Evolutionary conservation across 2,888 invertebrate species (phyloP).

Genomic region (Caenorhabditis angaria): DNA sequence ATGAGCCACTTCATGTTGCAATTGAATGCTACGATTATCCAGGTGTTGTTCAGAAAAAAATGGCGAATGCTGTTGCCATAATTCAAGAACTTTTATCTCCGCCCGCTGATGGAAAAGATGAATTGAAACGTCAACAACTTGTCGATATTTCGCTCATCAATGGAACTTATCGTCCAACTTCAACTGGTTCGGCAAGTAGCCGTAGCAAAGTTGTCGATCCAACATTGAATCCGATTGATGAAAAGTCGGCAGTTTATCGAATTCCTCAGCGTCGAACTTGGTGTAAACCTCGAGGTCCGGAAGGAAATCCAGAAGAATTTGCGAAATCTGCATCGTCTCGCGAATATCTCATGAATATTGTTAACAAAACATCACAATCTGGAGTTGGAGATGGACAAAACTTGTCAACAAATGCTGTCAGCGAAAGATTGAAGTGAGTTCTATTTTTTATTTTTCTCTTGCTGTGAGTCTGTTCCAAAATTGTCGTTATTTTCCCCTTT

Average conservation of each 20-base stretch:
- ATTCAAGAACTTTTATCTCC: slow-evolving; percentile 31
- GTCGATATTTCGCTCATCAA: slow-evolving; percentile 45
- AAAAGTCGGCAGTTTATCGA: slow-evolving; percentile 12
- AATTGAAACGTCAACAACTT: slow-evolving; percentile 39
- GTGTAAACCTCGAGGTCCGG: slow-evolving; percentile 37
- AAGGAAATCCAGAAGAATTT: slow-evolving; percentile 22
- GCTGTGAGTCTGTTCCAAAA: background rate
- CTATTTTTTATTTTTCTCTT: background rate
- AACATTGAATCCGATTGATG: slow-evolving; percentile 22
- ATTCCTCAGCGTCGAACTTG: slow-evolving; percentile 34
- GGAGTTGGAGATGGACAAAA: background rate
- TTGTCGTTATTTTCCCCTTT: background rate
- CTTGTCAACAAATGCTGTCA: slow-evolving; percentile 18
- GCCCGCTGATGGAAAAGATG: slow-evolving; percentile 42
- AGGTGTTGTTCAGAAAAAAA: slow-evolving; percentile 11
- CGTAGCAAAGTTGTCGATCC: slow-evolving; percentile 21
- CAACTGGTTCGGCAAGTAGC: no score
- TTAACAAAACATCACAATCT: slow-evolving; percentile 23
- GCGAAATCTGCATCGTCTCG: slow-evolving; percentile 38
- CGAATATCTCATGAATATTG: slow-evolving; percentile 34
- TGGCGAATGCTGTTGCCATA: slow-evolving; percentile 25
- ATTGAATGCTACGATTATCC: slow-evolving; percentile 30
- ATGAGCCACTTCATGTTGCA: slow-evolving; percentile 40
- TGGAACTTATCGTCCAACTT: slow-evolving; percentile 37
- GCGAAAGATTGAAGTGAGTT: slow-evolving; percentile 29